Evolutionary conservation across 2,888 invertebrate species (phyloP).

Genomic region (Napeogenes inachia): DNA sequence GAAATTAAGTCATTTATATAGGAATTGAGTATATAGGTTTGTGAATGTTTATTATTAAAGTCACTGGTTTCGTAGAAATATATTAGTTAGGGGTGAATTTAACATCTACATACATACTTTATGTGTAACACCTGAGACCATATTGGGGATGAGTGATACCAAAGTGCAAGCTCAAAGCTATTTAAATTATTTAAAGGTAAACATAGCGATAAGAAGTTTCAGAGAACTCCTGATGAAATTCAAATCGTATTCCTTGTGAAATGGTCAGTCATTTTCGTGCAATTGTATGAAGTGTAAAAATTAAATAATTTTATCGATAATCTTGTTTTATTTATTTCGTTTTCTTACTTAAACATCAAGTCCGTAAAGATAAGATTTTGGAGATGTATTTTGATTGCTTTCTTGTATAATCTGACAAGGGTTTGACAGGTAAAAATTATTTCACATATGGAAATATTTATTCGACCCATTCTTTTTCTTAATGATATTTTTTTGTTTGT

Average conservation of each 20-base stretch:
- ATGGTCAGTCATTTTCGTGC: constrained; percentile 35
- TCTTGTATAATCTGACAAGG: no score
- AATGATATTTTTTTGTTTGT: no score
- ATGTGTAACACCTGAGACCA: constrained; percentile 20
- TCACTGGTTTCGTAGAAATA: constrained; percentile 20
- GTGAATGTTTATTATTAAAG: constrained; percentile 12
- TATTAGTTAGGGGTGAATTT: constrained; percentile 43
- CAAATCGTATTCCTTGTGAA: constrained; percentile 1
- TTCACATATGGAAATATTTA: no score
- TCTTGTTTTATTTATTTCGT: constrained; percentile 28
- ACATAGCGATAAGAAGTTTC: constrained; percentile 4
- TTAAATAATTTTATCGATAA: constrained; percentile 49
- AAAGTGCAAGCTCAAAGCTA: constrained; percentile 1
- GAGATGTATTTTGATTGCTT: no score
- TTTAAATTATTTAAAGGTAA: constrained; percentile 5
- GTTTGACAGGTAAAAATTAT: no score
- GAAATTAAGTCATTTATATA: constrained; percentile 15
- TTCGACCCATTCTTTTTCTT: no score
- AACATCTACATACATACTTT: constrained; percentile 29
- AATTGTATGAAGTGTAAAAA: constrained; percentile 51
- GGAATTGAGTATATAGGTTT: constrained; percentile 25
- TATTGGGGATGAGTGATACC: background rate
- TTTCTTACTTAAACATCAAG: no score
- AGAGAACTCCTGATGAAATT: background rate
- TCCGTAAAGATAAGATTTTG: no score